Evolutionary conservation across 2,888 invertebrate species (phyloP), one percentile per base, ranked within the genome.

Genomic region (Clivina fossor): DNA sequence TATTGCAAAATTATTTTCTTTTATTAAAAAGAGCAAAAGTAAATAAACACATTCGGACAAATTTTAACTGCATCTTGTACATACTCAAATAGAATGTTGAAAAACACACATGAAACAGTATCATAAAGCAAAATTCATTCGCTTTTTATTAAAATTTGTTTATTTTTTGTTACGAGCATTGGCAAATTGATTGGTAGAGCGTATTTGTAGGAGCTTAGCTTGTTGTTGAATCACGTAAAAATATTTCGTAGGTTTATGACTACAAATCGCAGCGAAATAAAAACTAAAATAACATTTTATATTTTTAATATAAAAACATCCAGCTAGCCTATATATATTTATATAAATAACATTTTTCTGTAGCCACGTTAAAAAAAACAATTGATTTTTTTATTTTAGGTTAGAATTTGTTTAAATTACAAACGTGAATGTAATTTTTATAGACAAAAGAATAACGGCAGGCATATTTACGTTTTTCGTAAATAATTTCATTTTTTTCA

Each of bases 121-220:
- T 51, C 51, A 51, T 51, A 33, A 33, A 43, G 41, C 51, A 51
- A 51, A 47, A 32, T n/a, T 51, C 51, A 51, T 43, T 19, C 51
- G 41, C 51, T 51, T 51, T 18, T 44, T 15, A 33, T 33, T 53
- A 43, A 41, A 32, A 44, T 53, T 40, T 40, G 7, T 9, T 15
- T 50, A 50, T 50, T 24, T 53, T 37, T 35, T 30, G 40, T 48
- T 15, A 19, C 24, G 41, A 19, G 50, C 44, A 53, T 53, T 53
- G 43, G 53, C 44, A 53, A 44, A 24, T 33, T n/a, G n/a, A n/a
- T n/a, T 15, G 44, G 51, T 51, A 51, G n/a, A n/a, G 43, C 30
- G 51, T 43, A 43, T 35, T 16, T 53, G 44, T 43, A 53, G 53
- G 44, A 30, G 53, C 53, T 53, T 53, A 15, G 53, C 53, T 53